phyloP scores from a whole-genome alignment of 2,888 invertebrate genomes.

The Lapara coniferarum region DNA sequence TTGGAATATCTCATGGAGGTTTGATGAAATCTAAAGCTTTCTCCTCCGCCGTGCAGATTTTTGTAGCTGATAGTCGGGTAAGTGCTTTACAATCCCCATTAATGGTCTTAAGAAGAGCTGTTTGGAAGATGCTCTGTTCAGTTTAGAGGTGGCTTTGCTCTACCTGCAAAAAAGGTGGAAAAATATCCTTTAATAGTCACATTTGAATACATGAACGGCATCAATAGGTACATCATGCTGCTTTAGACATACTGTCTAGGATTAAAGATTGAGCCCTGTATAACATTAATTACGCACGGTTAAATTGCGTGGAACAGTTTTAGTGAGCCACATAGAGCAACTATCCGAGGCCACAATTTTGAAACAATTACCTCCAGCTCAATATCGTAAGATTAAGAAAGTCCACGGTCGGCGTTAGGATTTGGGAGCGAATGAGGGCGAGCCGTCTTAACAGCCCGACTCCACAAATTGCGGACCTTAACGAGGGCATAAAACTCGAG shows the following conservation, averaged over 20 bases:
- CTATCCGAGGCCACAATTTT: constrained; percentile 72
- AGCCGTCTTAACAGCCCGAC: constrained; percentile 79
- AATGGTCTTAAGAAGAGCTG: background rate
- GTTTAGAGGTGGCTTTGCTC: background rate
- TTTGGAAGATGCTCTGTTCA: background rate
- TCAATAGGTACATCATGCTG: too few relatives aligned
- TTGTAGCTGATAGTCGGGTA: background rate
- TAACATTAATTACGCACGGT: constrained; percentile 16
- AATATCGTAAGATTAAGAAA: constrained; percentile 83
- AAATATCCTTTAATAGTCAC: too few relatives aligned
- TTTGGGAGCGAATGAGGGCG: constrained; percentile 73
- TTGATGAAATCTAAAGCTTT: background rate
- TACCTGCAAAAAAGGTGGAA: background rate
- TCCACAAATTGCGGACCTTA: constrained; percentile 84
- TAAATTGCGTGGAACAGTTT: constrained; percentile 36
- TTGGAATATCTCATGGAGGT: background rate
- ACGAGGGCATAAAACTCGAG: constrained; percentile 82
- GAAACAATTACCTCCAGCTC: constrained; percentile 82
- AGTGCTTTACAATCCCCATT: background rate
- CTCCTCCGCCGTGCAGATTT: background rate
- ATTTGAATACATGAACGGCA: too few relatives aligned
- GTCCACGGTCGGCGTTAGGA: constrained; percentile 81
- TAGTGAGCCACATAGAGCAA: constrained; percentile 39
- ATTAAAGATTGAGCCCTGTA: background rate
- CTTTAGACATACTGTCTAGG: background rate